Evolutionary conservation across 2,888 invertebrate species (phyloP).

Genomic region (Pyrrhia umbra): DNA sequence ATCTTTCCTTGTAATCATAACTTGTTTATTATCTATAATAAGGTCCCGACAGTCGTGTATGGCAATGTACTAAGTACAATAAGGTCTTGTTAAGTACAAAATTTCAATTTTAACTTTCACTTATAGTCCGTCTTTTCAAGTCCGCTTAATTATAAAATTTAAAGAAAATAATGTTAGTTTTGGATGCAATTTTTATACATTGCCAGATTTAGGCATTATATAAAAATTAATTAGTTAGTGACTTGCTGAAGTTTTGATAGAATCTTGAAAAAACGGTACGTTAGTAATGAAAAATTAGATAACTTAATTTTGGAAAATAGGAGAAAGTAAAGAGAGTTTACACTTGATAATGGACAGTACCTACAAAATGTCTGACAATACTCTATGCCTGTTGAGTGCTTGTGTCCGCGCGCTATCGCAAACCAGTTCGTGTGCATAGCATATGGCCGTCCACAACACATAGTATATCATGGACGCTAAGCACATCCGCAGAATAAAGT

Average conservation of each 20-base stretch:
- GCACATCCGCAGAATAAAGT: constrained; percentile 69
- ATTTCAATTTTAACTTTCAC: constrained; percentile 27
- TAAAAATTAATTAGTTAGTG: constrained; percentile 17
- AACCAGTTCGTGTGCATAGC: constrained; percentile 54
- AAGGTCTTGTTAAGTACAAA: constrained; percentile 42
- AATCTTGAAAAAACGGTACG: constrained; percentile 24
- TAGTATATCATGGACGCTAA: constrained; percentile 71
- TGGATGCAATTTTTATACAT: constrained; percentile 14
- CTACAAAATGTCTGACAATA: constrained; percentile 34
- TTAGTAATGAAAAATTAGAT: constrained; percentile 5
- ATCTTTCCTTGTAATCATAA: constrained; percentile 48
- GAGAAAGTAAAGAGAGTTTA: background rate
- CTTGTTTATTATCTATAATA: constrained; percentile 44
- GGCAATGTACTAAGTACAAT: constrained; percentile 54
- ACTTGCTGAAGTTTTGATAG: constrained; percentile 13
- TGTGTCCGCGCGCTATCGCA: constrained; percentile 4
- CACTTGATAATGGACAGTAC: background rate
- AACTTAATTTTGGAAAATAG: constrained; percentile 3
- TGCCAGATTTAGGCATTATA: constrained; percentile 12
- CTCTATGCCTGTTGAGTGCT: constrained; percentile 10
- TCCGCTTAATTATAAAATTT: constrained; percentile 5
- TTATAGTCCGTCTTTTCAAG: constrained; percentile 24
- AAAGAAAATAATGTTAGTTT: constrained; percentile 4
- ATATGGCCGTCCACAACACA: constrained; percentile 63
- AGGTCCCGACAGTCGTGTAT: constrained; percentile 66